phyloP scores from a whole-genome alignment of 92 coral and sea anemone genomes.

The Paramuricea clavata region DNA sequence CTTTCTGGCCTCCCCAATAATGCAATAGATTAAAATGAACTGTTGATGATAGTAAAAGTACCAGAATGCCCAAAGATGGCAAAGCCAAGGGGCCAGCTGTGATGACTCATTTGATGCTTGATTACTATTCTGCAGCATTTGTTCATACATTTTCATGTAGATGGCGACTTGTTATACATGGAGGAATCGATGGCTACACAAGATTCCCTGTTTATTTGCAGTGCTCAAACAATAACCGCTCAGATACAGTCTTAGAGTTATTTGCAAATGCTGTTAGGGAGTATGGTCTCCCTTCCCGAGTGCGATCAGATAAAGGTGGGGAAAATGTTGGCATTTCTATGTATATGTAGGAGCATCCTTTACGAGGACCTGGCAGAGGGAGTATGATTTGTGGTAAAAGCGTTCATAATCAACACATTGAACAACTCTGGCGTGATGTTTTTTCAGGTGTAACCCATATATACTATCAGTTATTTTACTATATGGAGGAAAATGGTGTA shows the following conservation, averaged over 20 bases:
- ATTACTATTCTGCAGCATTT: no score
- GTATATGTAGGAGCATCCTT: conserved; percentile 44
- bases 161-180: no score
- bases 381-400: conserved; percentile 55
- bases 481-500: conserved; percentile 40
- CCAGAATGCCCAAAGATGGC: no score
- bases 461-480: conserved; percentile 50
- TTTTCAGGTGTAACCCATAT: conserved; percentile 51
- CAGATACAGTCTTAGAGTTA: conserved; percentile 49
- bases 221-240: conserved; percentile 52
- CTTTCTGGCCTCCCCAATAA: no score
- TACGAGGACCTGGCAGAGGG: background rate
- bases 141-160: no score
- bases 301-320: conserved; percentile 41
- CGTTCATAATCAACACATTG: conserved; percentile 44
- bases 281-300: conserved; percentile 46
- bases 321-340: conserved; percentile 52
- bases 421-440: background rate
- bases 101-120: no score
- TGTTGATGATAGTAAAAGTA: no score
- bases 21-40: no score
- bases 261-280: conserved; percentile 60
- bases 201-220: conserved; percentile 41
- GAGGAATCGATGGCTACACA: conserved; percentile 52
- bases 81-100: no score